Conservation (phyloP, 2,113 vertebrate species). For the Callocephalon fimbriatum region DNA sequence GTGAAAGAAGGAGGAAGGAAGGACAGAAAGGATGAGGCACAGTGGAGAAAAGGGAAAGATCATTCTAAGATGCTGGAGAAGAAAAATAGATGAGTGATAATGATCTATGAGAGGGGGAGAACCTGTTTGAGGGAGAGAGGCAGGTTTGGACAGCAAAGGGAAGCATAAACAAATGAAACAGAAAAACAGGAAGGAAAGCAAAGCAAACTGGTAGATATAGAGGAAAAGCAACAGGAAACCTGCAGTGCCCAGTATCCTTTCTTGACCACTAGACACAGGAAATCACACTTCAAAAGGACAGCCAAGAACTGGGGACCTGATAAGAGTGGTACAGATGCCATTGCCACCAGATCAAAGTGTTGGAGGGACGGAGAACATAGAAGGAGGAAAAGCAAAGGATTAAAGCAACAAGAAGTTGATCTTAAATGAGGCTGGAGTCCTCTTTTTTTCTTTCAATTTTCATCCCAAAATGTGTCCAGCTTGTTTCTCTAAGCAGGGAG, state of each 20-base stretch:
- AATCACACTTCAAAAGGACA: slow-evolving; percentile 59
- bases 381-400: not conserved
- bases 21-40: not conserved
- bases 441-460: not conserved
- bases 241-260: slow-evolving; percentile 38
- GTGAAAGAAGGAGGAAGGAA: slow-evolving; percentile 5
- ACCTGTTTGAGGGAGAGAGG: not conserved
- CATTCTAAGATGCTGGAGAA: not conserved
- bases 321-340: slow-evolving; percentile 35
- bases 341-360: slow-evolving; percentile 37
- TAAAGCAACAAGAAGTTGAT: not conserved
- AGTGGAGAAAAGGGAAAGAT: not conserved
- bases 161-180: slow-evolving; percentile 61
- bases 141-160: slow-evolving; percentile 23
- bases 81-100: slow-evolving; percentile 24
- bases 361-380: not conserved
- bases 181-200: slow-evolving; percentile 65
- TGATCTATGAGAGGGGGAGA: not conserved
- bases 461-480: not conserved
- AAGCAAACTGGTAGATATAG: slow-evolving; percentile 27
- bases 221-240: slow-evolving; percentile 57
- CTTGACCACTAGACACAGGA: slow-evolving; percentile 32
- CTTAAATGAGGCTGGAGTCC: not conserved
- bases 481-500: not conserved
- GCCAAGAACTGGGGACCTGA: slow-evolving; percentile 2